Evolutionary conservation across 2,113 vertebrate genomes (phyloP), one percentile per base, ranked within the genome.

Genomic region (Neogobius melanostomus): DNA sequence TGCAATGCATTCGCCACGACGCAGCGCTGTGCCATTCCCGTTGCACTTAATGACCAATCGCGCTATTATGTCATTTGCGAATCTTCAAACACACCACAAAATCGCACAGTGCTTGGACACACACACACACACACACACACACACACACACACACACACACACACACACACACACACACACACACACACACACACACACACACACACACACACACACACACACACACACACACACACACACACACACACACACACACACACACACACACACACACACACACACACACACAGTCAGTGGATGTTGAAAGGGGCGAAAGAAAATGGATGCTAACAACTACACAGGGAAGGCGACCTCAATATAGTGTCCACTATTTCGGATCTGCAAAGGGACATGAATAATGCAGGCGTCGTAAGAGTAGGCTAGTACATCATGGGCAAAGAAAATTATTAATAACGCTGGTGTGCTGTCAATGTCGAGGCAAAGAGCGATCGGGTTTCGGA

Each of bases 351-450:
- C 28, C 15, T 50, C 45, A 28, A 2, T 6, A 36, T 6, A 36
- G 64, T 54, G 59, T 66, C 44, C 66, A 66, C 68, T 50, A 53
- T 42, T 59, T 64, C 68, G 62, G 71, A 61, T 77, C 80, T 81
- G 83, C 84, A 83, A 75, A 75, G 80, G 54, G n/a, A 75, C 83
- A 89, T 86, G 84, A 89, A 90, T 89, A 86, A 90, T 90, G 87
- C 87, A 90, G 85, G 72, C 75, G 82, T 76, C 14, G 60, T 82
- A 73, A 75, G 44, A 68, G 52, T 66, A 72, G 75, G 77, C 21
- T 1, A 21, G 21, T 21, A 21, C 21, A 2, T 2, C 21, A 2
- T 2, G 21, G 21, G 21, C 21, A 2, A 69, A n/a, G 50, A 75
- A 82, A 87, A 85, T 71, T 47, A 16, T 9, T 28, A 36, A 56